Conservation (phyloP, 2,113 vertebrate species). For the Nesoenas mayeri region DNA sequence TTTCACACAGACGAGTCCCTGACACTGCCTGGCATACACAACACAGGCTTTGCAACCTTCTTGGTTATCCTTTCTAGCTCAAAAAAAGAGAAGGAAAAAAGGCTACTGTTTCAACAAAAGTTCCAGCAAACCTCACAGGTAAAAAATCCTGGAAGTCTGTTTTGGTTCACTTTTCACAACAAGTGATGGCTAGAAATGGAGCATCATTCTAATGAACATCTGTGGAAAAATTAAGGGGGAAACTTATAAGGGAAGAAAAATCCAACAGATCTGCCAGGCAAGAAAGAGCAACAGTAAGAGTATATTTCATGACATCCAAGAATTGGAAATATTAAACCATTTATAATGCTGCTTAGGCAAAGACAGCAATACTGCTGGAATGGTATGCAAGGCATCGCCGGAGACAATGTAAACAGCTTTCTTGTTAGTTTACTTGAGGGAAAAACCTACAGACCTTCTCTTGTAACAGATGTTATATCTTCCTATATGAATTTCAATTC, state of each 20-base stretch:
- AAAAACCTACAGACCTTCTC: background rate
- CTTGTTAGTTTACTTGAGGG: background rate
- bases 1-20: background rate
- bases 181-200: background rate
- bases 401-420: background rate
- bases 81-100: background rate
- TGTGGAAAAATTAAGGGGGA: background rate
- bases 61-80: background rate
- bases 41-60: conserved; percentile 1
- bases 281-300: background rate
- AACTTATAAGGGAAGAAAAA: background rate
- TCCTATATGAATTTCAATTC: background rate
- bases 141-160: background rate
- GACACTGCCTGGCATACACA: conserved; percentile 13
- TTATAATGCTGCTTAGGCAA: background rate
- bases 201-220: background rate
- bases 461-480: background rate
- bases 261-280: background rate
- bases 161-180: background rate
- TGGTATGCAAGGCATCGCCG: background rate
- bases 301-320: background rate
- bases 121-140: background rate
- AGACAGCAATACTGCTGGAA: background rate
- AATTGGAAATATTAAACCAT: background rate
- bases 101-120: background rate